Percentiles rank a stretch among this genome's conserved stretches.
Evolutionary conservation across 92 coral and sea anemone species (phyloP).

Genomic region (Zoanthus gigantus): DNA sequence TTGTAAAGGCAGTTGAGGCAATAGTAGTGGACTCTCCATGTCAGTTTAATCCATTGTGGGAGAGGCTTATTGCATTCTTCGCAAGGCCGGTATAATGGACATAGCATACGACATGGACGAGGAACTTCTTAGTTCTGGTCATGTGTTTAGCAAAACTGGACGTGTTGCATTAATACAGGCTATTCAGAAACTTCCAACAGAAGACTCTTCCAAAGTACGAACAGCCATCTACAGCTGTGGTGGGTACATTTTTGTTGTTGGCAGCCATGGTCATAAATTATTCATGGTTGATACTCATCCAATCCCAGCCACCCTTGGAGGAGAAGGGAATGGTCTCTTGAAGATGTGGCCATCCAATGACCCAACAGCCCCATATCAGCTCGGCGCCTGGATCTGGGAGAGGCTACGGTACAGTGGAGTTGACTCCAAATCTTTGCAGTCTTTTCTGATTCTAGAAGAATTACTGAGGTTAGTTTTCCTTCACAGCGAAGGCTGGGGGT

Average conservation of each 20-base stretch:
- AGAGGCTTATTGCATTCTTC: slow-evolving; percentile 59
- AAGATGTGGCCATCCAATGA: slow-evolving; percentile 46
- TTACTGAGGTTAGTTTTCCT: background rate
- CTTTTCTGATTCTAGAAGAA: slow-evolving; percentile 2
- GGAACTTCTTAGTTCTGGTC: slow-evolving; percentile 42
- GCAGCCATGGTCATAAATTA: slow-evolving; percentile 14
- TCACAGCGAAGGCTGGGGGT: slow-evolving; percentile 3
- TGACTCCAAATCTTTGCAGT: slow-evolving; percentile 3
- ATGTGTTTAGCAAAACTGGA: slow-evolving; percentile 50
- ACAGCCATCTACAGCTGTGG: slow-evolving; percentile 53
- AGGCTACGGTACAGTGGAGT: slow-evolving; percentile 5
- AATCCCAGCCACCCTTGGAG: slow-evolving; percentile 35
- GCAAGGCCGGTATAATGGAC: slow-evolving; percentile 40
- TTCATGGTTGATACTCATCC: slow-evolving; percentile 52
- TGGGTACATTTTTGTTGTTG: slow-evolving; percentile 41
- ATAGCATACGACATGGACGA: slow-evolving; percentile 51
- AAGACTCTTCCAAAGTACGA: slow-evolving; percentile 5
- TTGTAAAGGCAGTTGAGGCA: slow-evolving; percentile 4
- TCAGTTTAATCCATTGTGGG: slow-evolving; percentile 45
- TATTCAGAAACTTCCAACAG: background rate
- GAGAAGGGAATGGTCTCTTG: slow-evolving; percentile 54
- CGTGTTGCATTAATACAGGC: slow-evolving; percentile 25
- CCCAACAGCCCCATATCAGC: background rate
- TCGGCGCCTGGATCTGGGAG: slow-evolving; percentile 49
- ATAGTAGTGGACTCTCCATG: slow-evolving; percentile 37